These are phyloP conservation scores for Loris lydekkerianus DNA, from an alignment of 2,797 vertebrate genomes.

Conservation along the genomic window DNA sequence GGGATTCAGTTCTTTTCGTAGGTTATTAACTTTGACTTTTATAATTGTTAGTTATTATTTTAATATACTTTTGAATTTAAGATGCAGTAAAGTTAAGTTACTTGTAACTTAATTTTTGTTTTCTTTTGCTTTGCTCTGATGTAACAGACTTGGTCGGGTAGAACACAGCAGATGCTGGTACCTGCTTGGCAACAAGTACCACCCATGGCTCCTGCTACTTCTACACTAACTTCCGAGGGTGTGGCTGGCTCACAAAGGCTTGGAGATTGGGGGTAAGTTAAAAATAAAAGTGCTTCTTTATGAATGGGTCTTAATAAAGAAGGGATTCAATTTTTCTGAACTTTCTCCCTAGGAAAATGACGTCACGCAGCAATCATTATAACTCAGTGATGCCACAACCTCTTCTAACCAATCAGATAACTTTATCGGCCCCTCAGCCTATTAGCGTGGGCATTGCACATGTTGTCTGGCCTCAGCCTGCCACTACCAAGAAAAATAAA, in stretches of 20 bases:
- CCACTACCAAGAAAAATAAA: constrained; percentile 95
- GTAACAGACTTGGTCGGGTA: constrained; percentile 95
- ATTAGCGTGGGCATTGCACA: constrained; percentile 99
- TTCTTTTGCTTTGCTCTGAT: constrained; percentile 53
- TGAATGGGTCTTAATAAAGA: neutral
- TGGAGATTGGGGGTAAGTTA: constrained; percentile 97
- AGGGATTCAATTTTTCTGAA: constrained; percentile 70
- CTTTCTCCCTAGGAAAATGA: constrained; percentile 93
- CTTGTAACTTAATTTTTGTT: neutral
- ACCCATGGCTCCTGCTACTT: constrained; percentile 92
- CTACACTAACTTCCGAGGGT: constrained; percentile 94
- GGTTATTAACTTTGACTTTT: constrained; percentile 25
- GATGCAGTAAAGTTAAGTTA: neutral
- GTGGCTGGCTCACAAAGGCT: constrained; percentile 96
- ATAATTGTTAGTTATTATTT: constrained; percentile 17
- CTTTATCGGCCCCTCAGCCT: constrained; percentile 97
- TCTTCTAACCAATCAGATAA: constrained; percentile 97
- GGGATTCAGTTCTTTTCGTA: neutral
- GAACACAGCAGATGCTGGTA: constrained; percentile 96
- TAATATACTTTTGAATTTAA: constrained; percentile 4
- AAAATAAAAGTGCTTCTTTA: neutral
- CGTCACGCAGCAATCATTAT: constrained; percentile 97
- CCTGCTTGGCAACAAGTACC: constrained; percentile 98
- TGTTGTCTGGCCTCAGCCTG: constrained; percentile 97
- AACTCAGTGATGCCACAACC: constrained; percentile 96